phyloP scores from a whole-genome alignment of 2,888 invertebrate genomes.

The Adineta ricciae region DNA sequence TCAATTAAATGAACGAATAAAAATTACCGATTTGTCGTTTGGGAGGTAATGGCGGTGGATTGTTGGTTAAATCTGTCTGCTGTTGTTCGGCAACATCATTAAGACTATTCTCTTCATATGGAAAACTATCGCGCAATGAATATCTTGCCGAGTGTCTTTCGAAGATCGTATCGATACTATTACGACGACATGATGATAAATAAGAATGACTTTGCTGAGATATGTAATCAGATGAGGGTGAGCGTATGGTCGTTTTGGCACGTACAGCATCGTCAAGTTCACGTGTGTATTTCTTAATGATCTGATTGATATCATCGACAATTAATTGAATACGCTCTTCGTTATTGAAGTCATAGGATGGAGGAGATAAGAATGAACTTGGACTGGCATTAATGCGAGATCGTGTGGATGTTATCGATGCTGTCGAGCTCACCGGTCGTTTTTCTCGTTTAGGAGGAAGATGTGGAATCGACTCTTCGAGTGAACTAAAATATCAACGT shows the following conservation, averaged over 20 bases:
- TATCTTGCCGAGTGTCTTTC: neutral
- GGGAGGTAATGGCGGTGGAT: neutral
- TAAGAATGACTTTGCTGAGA: neutral
- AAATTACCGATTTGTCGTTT: constrained; percentile 13
- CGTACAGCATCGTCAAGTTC: constrained; percentile 11
- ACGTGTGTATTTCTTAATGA: neutral
- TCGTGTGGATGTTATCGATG: neutral
- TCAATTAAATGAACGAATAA: too few relatives aligned
- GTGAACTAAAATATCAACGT: neutral
- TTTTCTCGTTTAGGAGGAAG: neutral
- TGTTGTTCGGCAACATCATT: neutral
- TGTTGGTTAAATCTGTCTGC: neutral
- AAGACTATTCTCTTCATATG: neutral
- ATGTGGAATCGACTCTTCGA: neutral
- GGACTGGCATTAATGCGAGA: neutral
- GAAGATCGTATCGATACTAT: neutral
- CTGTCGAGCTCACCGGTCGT: neutral
- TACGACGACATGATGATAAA: constrained; percentile 1
- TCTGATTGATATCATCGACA: constrained; percentile 19
- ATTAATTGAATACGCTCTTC: constrained; percentile 14
- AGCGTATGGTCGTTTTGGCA: neutral
- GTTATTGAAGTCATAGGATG: neutral
- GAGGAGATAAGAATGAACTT: neutral
- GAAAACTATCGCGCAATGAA: neutral
- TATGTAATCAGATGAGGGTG: neutral